A percentile compares a stretch with the other conserved stretches of the same genome.
These are phyloP conservation scores for Alethe castanea DNA, from an alignment of 2,113 vertebrate species.

Conservation along the genomic window DNA sequence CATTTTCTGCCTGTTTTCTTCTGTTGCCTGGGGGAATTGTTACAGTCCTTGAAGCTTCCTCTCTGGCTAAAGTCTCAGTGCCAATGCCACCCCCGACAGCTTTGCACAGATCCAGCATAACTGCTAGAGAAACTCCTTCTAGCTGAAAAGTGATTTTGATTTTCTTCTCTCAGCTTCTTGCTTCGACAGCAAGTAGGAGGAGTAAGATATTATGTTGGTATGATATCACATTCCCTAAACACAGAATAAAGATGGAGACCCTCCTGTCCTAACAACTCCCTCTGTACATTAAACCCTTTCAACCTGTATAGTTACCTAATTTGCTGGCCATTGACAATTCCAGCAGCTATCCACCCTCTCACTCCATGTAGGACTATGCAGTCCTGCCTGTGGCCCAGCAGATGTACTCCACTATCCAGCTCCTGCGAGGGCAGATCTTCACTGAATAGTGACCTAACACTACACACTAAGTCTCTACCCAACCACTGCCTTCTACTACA, in stretches of 20 bases:
- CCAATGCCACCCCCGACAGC: rapidly evolving
- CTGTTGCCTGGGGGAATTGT: not conserved
- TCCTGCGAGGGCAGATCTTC: not conserved
- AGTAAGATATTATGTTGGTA: not conserved
- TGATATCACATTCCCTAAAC: not conserved
- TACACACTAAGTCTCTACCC: not conserved
- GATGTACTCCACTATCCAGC: not conserved
- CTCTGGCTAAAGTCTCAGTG: not conserved
- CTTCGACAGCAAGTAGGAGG: not conserved
- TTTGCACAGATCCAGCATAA: not conserved
- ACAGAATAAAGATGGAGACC: not conserved
- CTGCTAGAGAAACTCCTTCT: not conserved
- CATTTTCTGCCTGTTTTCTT: not conserved
- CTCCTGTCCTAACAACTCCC: not conserved
- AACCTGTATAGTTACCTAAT: not conserved
- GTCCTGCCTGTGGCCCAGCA: not conserved
- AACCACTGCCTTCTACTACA: not conserved
- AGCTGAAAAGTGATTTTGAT: not conserved
- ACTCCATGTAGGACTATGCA: not conserved
- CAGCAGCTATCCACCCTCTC: not conserved
- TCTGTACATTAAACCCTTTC: not conserved
- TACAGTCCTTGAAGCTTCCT: not conserved
- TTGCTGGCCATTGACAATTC: not conserved
- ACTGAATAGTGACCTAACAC: not conserved
- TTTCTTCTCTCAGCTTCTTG: not conserved